These are phyloP conservation scores for Lampropteryx suffumata DNA, from an alignment of 2,888 invertebrate genomes.

Conservation along the genomic window DNA sequence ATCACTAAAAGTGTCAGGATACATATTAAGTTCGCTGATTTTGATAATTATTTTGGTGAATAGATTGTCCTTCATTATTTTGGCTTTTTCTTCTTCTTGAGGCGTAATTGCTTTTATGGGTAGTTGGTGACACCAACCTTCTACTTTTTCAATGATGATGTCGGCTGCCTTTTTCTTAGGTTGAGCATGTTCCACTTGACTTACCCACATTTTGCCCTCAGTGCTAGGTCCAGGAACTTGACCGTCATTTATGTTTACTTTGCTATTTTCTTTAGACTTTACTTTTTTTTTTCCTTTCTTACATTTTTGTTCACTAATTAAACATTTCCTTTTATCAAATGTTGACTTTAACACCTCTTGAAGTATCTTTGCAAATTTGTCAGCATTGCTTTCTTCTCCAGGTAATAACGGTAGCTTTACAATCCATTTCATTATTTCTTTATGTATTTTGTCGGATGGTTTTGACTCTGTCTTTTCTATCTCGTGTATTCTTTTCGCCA, in stretches of 20 bases:
- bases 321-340: conserved; percentile 46
- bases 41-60: conserved; percentile 55
- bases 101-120: conserved; percentile 41
- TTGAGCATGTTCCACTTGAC: conserved; percentile 25
- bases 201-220: conserved; percentile 19
- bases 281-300: conserved; percentile 19
- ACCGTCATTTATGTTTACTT: conserved; percentile 30
- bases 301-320: conserved; percentile 17
- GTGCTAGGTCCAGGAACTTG: conserved; percentile 41
- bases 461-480: conserved; percentile 48
- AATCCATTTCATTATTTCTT: conserved; percentile 57
- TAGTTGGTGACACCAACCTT: conserved; percentile 56
- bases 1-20: conserved; percentile 49
- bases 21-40: conserved; percentile 56
- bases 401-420: conserved; percentile 48
- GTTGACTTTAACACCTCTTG: conserved; percentile 47
- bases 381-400: conserved; percentile 37
- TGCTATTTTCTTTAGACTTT: conserved; percentile 29
- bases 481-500: conserved; percentile 54
- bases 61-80: conserved; percentile 44
- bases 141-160: conserved; percentile 49
- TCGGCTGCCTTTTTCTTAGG: conserved; percentile 48
- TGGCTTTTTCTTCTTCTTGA: conserved; percentile 36
- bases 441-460: conserved; percentile 45
- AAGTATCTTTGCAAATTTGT: conserved; percentile 44